Evolutionary conservation across 2,797 vertebrate species (phyloP), one percentile per base, ranked within the genome.

Genomic region (Acanthopagrus latus): DNA sequence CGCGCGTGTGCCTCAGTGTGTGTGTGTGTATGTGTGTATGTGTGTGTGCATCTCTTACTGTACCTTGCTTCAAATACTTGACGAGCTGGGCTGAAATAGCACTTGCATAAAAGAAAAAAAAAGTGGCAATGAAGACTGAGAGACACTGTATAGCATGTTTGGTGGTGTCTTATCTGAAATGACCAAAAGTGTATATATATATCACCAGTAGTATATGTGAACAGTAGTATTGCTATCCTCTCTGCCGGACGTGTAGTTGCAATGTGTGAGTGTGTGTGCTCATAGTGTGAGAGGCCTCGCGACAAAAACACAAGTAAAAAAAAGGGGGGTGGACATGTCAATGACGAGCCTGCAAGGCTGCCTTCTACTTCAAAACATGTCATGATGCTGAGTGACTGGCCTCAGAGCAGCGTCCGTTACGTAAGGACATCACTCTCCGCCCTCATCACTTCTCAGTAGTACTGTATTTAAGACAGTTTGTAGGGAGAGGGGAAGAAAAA

Each of bases 21-120:
- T 1, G 80, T 20, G 74, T 11, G 43, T 44, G 80, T 64, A 64
- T 67, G 68, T 60, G 65, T 59, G 65, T 66, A 79, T 0, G 71
- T 54, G 9, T 21, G 80, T 64, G 12, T 83, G 83, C 82, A 85
- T 86, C 88, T 90, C 76, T 79, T 89, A 83, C 88, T 90, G 85
- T 91, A 84, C 80, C 78, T 86, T 87, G 89, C 91, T 93, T 91
- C 85, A 85, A 86, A 92, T 90, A 93, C 89, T 93, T 93, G 92
- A 94, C 81, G 80, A 91, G 83, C 82, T 90, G 80, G 85, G 84
- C 90, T 87, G 80, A 90, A 38, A 88, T 83, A 89, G 91, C 88
- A 92, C 87, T 91, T 93, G 86, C 83, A 88, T 89, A 38, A 38
- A 38, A 29, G 5, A 29, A 38, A 87, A 77, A 86, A 77, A 85